Conservation (phyloP, 2,113 vertebrate species). For the Paraplagusia blochii region DNA sequence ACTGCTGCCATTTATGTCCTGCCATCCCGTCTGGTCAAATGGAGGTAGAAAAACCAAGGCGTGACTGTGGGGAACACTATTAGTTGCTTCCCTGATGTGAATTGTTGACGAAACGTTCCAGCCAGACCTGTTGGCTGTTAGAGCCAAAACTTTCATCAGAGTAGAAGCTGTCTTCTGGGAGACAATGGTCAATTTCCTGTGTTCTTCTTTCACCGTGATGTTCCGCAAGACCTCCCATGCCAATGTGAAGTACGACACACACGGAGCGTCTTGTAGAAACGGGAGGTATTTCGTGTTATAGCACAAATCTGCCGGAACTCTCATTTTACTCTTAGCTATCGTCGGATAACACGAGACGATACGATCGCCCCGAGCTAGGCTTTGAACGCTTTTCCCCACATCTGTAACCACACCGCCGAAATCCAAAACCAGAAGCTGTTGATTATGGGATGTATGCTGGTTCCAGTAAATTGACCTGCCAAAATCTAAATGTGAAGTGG, state of each 20-base stretch:
- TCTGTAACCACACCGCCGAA: constrained; percentile 79
- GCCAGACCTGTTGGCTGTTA: constrained; percentile 73
- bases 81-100: constrained; percentile 21
- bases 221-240: constrained; percentile 78
- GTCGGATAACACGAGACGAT: constrained; percentile 80
- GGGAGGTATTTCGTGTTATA: constrained; percentile 71
- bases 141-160: constrained; percentile 73
- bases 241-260: constrained; percentile 80
- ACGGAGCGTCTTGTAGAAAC: constrained; percentile 76
- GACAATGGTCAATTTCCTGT: constrained; percentile 72
- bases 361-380: constrained; percentile 78
- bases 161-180: constrained; percentile 70
- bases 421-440: constrained; percentile 80
- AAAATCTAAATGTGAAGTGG: constrained; percentile 73
- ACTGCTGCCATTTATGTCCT: constrained; percentile 40
- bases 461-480: constrained; percentile 81
- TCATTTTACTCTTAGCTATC: constrained; percentile 64
- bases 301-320: constrained; percentile 76
- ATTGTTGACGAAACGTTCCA: constrained; percentile 72
- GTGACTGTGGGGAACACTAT: constrained; percentile 49
- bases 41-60: constrained; percentile 78
- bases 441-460: constrained; percentile 63
- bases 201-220: constrained; percentile 52
- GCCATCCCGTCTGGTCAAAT: constrained; percentile 40
- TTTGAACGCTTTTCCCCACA: constrained; percentile 70